phyloP scores from a whole-genome alignment of 1,140 invertebrate species.

The Pararge aegeria region DNA sequence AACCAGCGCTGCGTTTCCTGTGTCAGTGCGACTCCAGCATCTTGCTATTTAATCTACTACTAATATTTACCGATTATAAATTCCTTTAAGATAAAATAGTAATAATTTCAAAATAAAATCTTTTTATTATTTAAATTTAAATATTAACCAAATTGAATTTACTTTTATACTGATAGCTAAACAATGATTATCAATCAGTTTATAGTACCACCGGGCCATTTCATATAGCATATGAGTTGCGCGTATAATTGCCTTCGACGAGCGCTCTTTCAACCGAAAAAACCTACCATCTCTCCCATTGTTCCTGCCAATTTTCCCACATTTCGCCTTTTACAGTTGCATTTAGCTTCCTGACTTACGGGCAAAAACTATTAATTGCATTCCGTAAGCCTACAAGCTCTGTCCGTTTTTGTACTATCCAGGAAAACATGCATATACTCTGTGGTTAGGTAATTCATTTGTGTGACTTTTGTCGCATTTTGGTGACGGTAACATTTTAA shows the following conservation, averaged over 20 bases:
- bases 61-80: no score
- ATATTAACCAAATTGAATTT: background rate
- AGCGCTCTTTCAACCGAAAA: conserved; percentile 75
- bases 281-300: conserved; percentile 69
- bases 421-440: conserved; percentile 51
- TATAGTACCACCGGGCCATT: conserved; percentile 37
- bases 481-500: background rate
- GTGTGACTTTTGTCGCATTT: conserved; percentile 3
- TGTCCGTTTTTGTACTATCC: conserved; percentile 42
- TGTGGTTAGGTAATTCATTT: conserved; percentile 51
- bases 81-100: no score
- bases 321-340: conserved; percentile 75
- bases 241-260: conserved; percentile 69
- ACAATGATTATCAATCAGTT: background rate
- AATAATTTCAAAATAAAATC: no score
- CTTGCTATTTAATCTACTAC: no score
- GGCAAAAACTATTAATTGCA: conserved; percentile 73
- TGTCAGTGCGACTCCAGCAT: no score
- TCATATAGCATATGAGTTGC: conserved; percentile 61
- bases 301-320: conserved; percentile 66
- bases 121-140: background rate
- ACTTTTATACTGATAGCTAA: background rate
- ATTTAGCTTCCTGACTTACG: conserved; percentile 63
- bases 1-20: no score
- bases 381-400: conserved; percentile 48